Percentiles rank a stretch among this genome's conserved stretches.
Conservation (phyloP, 2,888 invertebrate genomes). For the Oscheius sp. region DNA sequence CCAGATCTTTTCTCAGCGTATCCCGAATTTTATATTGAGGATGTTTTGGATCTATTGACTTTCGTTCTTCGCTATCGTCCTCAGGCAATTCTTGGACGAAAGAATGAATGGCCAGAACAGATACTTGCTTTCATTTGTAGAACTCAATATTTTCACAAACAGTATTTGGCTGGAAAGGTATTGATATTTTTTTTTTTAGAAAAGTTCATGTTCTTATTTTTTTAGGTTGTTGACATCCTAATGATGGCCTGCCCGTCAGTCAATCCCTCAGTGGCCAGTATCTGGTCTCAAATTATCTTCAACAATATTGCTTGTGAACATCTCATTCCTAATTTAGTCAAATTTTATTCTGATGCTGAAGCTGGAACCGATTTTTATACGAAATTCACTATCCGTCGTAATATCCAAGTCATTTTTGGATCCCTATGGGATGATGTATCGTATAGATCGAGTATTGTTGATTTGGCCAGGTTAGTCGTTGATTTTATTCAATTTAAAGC, state of each 20-base stretch:
- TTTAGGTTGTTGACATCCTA: conserved; percentile 58
- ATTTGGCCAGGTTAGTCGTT: conserved; percentile 81
- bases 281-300: conserved; percentile 34
- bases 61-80: conserved; percentile 76
- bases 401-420: conserved; percentile 90
- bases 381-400: conserved; percentile 97
- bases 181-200: not conserved
- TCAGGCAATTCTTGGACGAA: conserved; percentile 72
- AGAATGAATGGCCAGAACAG: conserved; percentile 84
- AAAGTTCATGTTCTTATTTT: too few species aligned
- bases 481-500: not conserved
- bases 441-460: conserved; percentile 85
- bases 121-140: conserved; percentile 88
- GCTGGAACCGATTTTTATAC: conserved; percentile 88
- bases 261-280: not conserved
- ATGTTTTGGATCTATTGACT: conserved; percentile 88
- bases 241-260: conserved; percentile 45
- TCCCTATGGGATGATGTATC: conserved; percentile 89
- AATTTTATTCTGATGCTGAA: conserved; percentile 83
- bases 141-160: conserved; percentile 90
- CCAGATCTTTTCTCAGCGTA: conserved; percentile 85
- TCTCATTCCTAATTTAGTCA: conserved; percentile 78
- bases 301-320: conserved; percentile 81
- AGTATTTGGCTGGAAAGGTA: conserved; percentile 91
- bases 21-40: conserved; percentile 96